Conservation (phyloP, 1,140 invertebrate genomes). For the Melanaphis sacchari region DNA sequence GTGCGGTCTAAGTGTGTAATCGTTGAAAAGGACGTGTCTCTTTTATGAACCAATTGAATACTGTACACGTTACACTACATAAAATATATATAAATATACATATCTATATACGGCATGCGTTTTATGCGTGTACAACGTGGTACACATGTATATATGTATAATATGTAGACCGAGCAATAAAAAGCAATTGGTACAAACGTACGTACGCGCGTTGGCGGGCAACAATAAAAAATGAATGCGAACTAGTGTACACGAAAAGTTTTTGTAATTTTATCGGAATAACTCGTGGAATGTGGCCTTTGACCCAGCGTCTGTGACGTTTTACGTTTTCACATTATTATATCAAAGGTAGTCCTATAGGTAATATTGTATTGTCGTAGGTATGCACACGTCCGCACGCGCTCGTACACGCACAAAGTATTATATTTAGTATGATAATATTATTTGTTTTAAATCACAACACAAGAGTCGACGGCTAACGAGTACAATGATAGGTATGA, state of each 20-base stretch:
- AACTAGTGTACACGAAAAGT: background rate
- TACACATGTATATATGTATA: background rate
- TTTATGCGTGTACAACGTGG: background rate
- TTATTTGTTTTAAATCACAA: slow-evolving; percentile 4
- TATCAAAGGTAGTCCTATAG: background rate
- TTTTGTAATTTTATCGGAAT: slow-evolving; percentile 4
- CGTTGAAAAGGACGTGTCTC: slow-evolving; percentile 13
- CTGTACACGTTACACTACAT: background rate
- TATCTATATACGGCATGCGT: background rate
- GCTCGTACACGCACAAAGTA: too few relatives aligned
- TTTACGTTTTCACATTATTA: background rate
- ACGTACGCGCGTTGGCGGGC: background rate
- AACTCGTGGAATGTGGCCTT: background rate
- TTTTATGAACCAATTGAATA: slow-evolving; percentile 44
- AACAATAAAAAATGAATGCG: background rate
- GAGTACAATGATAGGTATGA: background rate
- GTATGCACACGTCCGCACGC: background rate
- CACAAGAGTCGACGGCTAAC: background rate
- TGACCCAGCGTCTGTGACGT: background rate
- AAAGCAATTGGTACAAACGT: slow-evolving; percentile 40
- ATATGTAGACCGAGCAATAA: slow-evolving; percentile 8
- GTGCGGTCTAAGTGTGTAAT: background rate
- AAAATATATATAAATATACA: background rate
- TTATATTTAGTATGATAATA: too few relatives aligned
- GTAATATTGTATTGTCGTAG: background rate